phyloP scores from a whole-genome alignment of 2,113 vertebrate species.

The Otocyon megalotis region DNA sequence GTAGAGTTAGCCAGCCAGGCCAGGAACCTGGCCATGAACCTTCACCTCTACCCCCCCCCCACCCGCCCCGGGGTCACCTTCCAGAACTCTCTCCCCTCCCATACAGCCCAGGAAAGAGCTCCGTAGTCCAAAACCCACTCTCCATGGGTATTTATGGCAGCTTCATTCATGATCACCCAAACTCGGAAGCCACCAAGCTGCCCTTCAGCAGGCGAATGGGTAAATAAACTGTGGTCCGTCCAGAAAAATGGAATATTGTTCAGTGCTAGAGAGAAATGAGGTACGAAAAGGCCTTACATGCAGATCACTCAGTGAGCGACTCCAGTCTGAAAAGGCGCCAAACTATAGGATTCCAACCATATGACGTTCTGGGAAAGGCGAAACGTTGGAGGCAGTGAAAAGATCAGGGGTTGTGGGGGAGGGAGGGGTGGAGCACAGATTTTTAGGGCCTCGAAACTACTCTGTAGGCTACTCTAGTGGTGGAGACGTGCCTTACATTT shows the following conservation, averaged over 20 bases:
- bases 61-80: background rate
- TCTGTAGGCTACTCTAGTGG: fast-evolving
- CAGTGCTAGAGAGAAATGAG: background rate
- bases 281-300: too few relatives aligned
- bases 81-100: background rate
- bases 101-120: background rate
- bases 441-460: background rate
- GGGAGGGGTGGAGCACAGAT: background rate
- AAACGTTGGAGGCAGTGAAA: fast-evolving
- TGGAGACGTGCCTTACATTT: fast-evolving
- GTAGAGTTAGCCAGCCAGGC: background rate
- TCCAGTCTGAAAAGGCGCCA: background rate
- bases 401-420: background rate
- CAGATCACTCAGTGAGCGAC: fast-evolving
- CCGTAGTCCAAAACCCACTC: background rate
- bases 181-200: background rate
- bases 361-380: background rate
- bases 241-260: background rate
- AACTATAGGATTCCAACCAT: background rate
- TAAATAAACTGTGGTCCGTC: too few relatives aligned
- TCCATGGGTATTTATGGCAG: background rate
- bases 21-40: background rate
- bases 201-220: background rate
- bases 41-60: fast-evolving
- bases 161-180: background rate